A percentile compares a stretch with the other conserved stretches of the same genome.
Evolutionary conservation across 2,797 vertebrate species (phyloP).

Genomic region (Sebastes trivittatus): DNA sequence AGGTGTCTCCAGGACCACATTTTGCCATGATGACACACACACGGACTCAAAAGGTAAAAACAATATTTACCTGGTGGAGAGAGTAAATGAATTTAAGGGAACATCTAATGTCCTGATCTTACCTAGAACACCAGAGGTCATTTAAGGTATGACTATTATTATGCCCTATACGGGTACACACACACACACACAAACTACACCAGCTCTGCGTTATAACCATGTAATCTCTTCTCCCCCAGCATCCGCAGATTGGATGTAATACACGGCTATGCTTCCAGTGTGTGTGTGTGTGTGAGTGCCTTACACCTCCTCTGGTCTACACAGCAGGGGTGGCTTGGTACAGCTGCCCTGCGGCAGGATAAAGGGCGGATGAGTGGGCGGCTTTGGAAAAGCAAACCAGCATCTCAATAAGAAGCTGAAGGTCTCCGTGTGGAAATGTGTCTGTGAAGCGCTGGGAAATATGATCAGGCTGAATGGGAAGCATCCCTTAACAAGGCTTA

Average conservation of each 20-base stretch:
- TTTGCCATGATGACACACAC: neutral
- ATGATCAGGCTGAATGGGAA: conserved; percentile 24
- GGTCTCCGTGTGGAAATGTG: conserved; percentile 14
- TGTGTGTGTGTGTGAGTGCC: conserved; percentile 2
- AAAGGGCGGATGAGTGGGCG: conserved; percentile 65
- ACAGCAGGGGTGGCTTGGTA: conserved; percentile 53
- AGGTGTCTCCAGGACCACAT: neutral
- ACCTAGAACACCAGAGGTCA: conserved; percentile 39
- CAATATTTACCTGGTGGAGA: conserved; percentile 7
- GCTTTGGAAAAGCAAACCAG: conserved; percentile 61
- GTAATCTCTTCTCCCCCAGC: conserved; percentile 45
- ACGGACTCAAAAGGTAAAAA: neutral
- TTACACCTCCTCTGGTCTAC: conserved; percentile 53
- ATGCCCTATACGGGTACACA: neutral
- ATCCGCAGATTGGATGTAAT: conserved; percentile 36
- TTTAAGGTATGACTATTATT: conserved; percentile 30
- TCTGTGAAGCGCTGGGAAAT: conserved; percentile 23
- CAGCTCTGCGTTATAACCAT: conserved; percentile 34
- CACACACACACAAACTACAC: neutral
- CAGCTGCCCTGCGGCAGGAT: conserved; percentile 61
- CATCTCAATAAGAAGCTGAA: conserved; percentile 51
- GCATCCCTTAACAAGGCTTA: conserved; percentile 34
- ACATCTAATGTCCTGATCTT: conserved; percentile 39
- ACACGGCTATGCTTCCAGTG: conserved; percentile 3
- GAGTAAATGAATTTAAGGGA: conserved; percentile 29